These are phyloP conservation scores for Megaleporinus macrocephalus DNA, from an alignment of 2,113 vertebrate genomes.

Conservation along the genomic window DNA sequence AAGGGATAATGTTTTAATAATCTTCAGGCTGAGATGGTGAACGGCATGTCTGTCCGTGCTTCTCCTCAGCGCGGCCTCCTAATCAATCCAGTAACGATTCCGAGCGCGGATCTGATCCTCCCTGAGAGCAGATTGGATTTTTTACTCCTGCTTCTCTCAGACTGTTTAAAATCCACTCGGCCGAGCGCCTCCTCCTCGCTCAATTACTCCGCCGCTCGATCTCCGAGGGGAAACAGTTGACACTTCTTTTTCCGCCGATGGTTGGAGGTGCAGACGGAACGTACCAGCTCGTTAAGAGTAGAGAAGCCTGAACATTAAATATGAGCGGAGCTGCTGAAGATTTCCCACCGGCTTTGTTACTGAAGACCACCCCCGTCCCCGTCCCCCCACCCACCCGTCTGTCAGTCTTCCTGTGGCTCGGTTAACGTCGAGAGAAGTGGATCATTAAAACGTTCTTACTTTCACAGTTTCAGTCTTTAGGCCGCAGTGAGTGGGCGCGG, in stretches of 20 bases:
- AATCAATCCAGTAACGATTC: not conserved
- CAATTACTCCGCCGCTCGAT: not conserved
- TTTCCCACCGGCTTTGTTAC: not conserved
- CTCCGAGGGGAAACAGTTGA: not conserved
- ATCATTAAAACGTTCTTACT: not conserved
- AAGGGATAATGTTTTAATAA: too few relatives aligned
- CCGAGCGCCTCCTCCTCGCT: too few relatives aligned
- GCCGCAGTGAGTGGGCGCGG: not conserved
- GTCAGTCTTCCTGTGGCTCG: not conserved
- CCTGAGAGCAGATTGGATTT: not conserved
- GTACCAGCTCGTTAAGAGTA: not conserved
- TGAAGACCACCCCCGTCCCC: not conserved
- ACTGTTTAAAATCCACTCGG: conserved; percentile 7
- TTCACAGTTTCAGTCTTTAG: not conserved
- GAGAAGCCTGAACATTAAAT: not conserved
- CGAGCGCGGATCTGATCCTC: not conserved
- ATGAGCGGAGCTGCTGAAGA: not conserved
- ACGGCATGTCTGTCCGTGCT: too few relatives aligned
- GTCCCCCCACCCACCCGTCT: too few relatives aligned
- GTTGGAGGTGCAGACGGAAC: not conserved
- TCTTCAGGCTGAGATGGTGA: too few relatives aligned
- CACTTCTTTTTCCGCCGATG: not conserved
- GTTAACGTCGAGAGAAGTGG: not conserved
- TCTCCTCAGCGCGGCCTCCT: not conserved
- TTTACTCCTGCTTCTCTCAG: not conserved